Evolutionary conservation across 2,797 vertebrate genomes (phyloP), one percentile per base, ranked within the genome.

Genomic region (Poecilia wingei): DNA sequence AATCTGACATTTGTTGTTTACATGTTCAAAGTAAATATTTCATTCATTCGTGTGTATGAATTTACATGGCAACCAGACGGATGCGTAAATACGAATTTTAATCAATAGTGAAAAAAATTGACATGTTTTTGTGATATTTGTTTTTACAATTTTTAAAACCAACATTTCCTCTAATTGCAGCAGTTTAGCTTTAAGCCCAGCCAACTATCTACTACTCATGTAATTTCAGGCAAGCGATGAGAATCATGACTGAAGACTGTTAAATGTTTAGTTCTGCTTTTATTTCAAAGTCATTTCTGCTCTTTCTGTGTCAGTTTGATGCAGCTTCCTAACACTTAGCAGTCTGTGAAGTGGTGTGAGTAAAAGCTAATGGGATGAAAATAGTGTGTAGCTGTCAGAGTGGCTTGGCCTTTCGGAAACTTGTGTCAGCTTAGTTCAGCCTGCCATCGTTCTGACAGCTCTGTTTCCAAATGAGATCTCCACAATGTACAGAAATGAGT

Each of bases 351-450:
- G 64, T 78, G 1, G 8, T 79, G 41, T 57, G 75, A 86, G 71
- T 75, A 81, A 59, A 72, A 81, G 79, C 47, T 81, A 69, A 82
- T 74, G 71, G 49, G 55, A 89, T 79, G 77, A 69, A 84, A 86
- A 85, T 31, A 78, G 61, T 47, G 57, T 89, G 84, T 75, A 78
- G 71, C 84, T 85, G 86, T 87, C 87, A 84, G 41, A 76, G 28
- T n/a, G 74, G 74, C 79, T 81, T 82, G 83, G 82, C 72, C 80
- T 84, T 82, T 88, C 77, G 82, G 77, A 85, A 78, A 79, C 6
- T n/a, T 76, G 64, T 55, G 41, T 78, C 82, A 82, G 82, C 77
- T 84, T 68, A 80, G 68, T 66, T 87, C 77, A 84, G 75, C 66
- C 74, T 1, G 74, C 75, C 61, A 72, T 79, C 31, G 43, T 53